Evolutionary conservation across 1,140 invertebrate species (phyloP).

Genomic region (Drosophila lowei): DNA sequence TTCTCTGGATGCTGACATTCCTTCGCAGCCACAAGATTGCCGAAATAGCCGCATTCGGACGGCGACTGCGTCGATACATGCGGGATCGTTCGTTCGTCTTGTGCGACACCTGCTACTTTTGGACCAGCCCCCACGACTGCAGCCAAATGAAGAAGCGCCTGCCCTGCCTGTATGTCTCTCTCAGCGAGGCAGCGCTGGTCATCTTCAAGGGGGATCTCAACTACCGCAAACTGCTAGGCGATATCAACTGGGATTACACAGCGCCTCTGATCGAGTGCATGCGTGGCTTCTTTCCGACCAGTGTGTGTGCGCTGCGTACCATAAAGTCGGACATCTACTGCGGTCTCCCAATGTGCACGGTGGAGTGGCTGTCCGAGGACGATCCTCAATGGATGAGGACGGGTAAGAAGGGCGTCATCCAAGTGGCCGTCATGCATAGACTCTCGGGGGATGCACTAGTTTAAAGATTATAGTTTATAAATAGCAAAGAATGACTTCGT

Average conservation of each 20-base stretch:
- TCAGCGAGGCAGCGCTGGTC: slow-evolving; percentile 88
- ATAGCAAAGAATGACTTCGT: neutral
- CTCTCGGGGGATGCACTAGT: slow-evolving; percentile 33
- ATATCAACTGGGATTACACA: slow-evolving; percentile 91
- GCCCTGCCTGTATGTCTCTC: slow-evolving; percentile 88
- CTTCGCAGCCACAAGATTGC: slow-evolving; percentile 77
- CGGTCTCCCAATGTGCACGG: slow-evolving; percentile 87
- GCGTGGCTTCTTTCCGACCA: slow-evolving; percentile 92
- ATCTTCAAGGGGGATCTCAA: slow-evolving; percentile 99
- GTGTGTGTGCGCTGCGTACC: slow-evolving; percentile 91
- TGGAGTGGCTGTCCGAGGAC: slow-evolving; percentile 84
- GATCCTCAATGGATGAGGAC: slow-evolving; percentile 91
- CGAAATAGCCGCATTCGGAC: slow-evolving; percentile 82
- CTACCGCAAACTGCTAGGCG: slow-evolving; percentile 96
- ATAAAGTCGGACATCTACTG: slow-evolving; percentile 95
- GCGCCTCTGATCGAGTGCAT: slow-evolving; percentile 89
- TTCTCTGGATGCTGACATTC: slow-evolving; percentile 87
- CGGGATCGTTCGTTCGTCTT: slow-evolving; percentile 83
- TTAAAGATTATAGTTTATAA: neutral
- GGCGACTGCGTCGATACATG: slow-evolving; percentile 85
- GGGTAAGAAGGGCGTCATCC: slow-evolving; percentile 90
- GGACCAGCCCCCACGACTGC: slow-evolving; percentile 93
- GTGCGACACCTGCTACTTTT: slow-evolving; percentile 88
- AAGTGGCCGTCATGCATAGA: slow-evolving; percentile 54
- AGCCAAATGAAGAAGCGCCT: slow-evolving; percentile 88